phyloP scores from a whole-genome alignment of 2,888 invertebrate species.

The Drosophila aldrichi region DNA sequence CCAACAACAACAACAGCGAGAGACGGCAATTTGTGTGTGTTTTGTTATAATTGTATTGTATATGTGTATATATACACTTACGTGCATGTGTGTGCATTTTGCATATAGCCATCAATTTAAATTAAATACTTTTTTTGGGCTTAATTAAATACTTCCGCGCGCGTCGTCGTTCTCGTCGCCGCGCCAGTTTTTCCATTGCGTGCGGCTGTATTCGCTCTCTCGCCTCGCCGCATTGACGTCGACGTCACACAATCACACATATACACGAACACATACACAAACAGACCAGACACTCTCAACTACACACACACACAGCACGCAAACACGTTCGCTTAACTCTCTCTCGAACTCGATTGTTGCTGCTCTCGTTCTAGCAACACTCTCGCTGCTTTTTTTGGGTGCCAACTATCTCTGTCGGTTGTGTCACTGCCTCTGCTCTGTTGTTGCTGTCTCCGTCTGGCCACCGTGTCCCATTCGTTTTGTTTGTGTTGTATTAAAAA shows the following conservation, averaged over 20 bases:
- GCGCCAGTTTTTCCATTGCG: slow-evolving; percentile 75
- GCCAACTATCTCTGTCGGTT: slow-evolving; percentile 37
- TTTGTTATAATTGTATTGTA: slow-evolving; percentile 47
- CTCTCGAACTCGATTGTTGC: slow-evolving; percentile 51
- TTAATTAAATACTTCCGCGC: slow-evolving; percentile 80
- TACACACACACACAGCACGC: slow-evolving; percentile 7
- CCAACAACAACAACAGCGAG: slow-evolving; percentile 35
- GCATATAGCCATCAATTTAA: slow-evolving; percentile 67
- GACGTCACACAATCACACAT: slow-evolving; percentile 43
- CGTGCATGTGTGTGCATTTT: slow-evolving; percentile 37
- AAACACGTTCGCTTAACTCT: slow-evolving; percentile 8
- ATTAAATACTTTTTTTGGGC: slow-evolving; percentile 73
- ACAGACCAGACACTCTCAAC: slow-evolving; percentile 16
- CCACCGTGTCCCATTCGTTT: slow-evolving; percentile 45
- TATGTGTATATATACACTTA: slow-evolving; percentile 33
- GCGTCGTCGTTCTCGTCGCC: slow-evolving; percentile 47
- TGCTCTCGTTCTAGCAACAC: slow-evolving; percentile 49
- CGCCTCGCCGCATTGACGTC: slow-evolving; percentile 55
- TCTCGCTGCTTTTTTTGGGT: slow-evolving; percentile 46
- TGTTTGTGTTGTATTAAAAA: slow-evolving; percentile 68
- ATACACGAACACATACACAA: slow-evolving; percentile 14
- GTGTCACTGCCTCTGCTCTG: slow-evolving; percentile 27
- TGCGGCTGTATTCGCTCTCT: slow-evolving; percentile 56
- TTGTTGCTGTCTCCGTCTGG: slow-evolving; percentile 47
- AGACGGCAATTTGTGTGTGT: slow-evolving; percentile 60